Evolutionary conservation across 30 jellyfish, hydroid and myxozoan species (phyloP).

Genomic region (Hydractinia echinata): DNA sequence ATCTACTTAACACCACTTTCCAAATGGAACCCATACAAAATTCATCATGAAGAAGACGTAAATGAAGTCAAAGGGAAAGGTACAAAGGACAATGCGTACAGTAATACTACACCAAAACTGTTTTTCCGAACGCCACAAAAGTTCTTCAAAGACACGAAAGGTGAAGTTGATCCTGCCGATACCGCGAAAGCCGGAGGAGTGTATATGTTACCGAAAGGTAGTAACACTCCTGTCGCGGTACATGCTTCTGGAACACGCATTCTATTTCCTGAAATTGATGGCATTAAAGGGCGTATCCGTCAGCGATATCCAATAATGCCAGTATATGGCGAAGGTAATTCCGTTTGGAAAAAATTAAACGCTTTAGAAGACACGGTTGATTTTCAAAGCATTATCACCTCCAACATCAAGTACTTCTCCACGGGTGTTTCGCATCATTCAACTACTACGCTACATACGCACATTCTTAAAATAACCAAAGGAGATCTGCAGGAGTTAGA

Average conservation of each 20-base stretch:
- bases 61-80: constrained; percentile 1
- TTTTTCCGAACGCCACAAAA: constrained; percentile 19
- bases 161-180: constrained; percentile 27
- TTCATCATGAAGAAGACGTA: neutral
- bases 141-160: constrained; percentile 11
- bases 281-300: constrained; percentile 21
- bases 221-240: constrained; percentile 4
- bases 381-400: neutral
- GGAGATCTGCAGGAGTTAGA: constrained; percentile 4
- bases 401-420: neutral
- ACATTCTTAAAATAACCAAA: neutral
- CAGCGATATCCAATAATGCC: constrained; percentile 46
- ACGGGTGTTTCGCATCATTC: neutral
- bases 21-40: constrained; percentile 28
- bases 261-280: constrained; percentile 24
- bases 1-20: constrained; percentile 26
- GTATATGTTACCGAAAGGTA: constrained; percentile 44
- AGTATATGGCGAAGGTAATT: constrained; percentile 38
- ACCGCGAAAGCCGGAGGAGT: constrained; percentile 43
- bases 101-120: neutral
- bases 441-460: neutral
- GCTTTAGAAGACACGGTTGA: constrained; percentile 29
- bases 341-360: constrained; percentile 32
- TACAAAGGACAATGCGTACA: neutral
- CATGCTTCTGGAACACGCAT: constrained; percentile 36